Conservation (phyloP, 2,797 vertebrate genomes). For the Sphenodon punctatus region DNA sequence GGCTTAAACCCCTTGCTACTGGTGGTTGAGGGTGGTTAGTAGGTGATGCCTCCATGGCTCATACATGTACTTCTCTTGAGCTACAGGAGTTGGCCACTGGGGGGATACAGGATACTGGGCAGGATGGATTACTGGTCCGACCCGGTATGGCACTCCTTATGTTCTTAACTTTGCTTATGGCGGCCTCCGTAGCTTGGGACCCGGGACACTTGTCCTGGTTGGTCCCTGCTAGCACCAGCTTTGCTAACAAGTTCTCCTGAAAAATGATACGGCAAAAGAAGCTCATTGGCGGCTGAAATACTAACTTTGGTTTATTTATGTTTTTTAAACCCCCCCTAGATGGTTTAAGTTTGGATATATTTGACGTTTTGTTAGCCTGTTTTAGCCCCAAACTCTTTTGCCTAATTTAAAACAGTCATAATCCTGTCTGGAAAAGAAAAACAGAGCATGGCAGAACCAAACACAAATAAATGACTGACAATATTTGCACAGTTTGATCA, state of each 20-base stretch:
- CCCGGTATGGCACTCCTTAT: no score
- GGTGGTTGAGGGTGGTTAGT: no score
- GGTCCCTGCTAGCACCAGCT: no score
- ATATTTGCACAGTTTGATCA: background rate
- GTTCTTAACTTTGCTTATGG: no score
- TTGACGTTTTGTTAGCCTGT: background rate
- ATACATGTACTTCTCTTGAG: no score
- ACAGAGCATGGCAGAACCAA: background rate
- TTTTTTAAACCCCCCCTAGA: background rate
- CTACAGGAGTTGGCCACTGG: no score
- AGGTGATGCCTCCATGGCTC: no score
- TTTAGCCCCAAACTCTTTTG: background rate
- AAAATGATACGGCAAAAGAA: background rate
- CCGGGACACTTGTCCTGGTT: no score
- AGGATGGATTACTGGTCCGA: no score
- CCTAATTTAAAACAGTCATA: background rate
- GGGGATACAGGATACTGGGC: no score
- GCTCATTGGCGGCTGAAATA: background rate
- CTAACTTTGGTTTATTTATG: accelerated
- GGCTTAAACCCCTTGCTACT: no score
- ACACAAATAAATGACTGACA: background rate
- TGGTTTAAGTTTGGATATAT: background rate
- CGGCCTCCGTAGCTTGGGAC: no score
- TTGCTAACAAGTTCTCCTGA: accelerated
- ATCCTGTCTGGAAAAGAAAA: background rate